Conservation (phyloP, 2,888 invertebrate genomes). For the Ypsolopha sequella region DNA sequence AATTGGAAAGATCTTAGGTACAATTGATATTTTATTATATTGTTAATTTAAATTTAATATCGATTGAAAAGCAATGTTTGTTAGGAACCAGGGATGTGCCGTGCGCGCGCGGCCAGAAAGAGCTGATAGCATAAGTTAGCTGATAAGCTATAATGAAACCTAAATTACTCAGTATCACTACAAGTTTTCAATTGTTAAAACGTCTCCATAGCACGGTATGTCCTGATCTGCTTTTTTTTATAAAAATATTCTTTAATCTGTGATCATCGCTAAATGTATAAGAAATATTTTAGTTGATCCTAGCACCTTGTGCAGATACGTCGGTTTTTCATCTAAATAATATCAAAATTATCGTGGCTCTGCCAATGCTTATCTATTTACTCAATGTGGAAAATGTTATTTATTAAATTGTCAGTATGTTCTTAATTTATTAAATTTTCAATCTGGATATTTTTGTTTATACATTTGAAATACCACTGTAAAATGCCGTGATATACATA, state of each 20-base stretch:
- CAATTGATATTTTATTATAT: slow-evolving; percentile 70
- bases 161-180: slow-evolving; percentile 68
- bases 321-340: slow-evolving; percentile 20
- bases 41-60: slow-evolving; percentile 69
- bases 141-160: slow-evolving; percentile 61
- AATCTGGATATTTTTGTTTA: slow-evolving; percentile 65
- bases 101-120: slow-evolving; percentile 45
- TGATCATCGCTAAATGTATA: slow-evolving; percentile 67
- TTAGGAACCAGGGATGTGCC: slow-evolving; percentile 43
- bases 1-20: slow-evolving; percentile 68
- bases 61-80: slow-evolving; percentile 60
- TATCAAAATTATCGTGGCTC: slow-evolving; percentile 45
- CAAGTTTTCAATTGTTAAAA: slow-evolving; percentile 64
- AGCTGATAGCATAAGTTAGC: slow-evolving; percentile 66
- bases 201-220: slow-evolving; percentile 66
- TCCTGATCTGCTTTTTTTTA: slow-evolving; percentile 67
- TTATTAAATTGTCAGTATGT: slow-evolving; percentile 63
- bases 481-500: slow-evolving; percentile 63
- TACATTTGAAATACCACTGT: slow-evolving; percentile 64
- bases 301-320: slow-evolving; percentile 35
- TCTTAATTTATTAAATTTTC: slow-evolving; percentile 64
- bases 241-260: slow-evolving; percentile 53
- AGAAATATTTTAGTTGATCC: slow-evolving; percentile 57
- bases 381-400: slow-evolving; percentile 60
- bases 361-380: slow-evolving; percentile 45